Conservation (phyloP, 92 coral and sea anemone species). For the Hydrozoanthus gracilis region DNA sequence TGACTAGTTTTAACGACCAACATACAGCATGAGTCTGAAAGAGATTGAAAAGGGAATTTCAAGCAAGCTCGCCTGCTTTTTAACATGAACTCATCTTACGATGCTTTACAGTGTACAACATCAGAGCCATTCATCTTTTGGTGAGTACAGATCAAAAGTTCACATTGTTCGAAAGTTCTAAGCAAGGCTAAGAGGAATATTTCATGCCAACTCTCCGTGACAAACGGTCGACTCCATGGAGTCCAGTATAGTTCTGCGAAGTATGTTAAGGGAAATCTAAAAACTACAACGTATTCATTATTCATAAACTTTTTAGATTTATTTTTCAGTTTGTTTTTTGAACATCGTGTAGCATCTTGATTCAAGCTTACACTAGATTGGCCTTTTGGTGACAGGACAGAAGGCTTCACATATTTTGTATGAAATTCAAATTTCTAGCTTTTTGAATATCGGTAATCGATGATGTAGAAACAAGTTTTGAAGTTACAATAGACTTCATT, state of each 20-base stretch:
- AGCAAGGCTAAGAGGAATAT: background rate
- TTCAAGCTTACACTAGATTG: background rate
- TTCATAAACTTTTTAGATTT: conserved; percentile 3
- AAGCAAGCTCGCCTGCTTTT: background rate
- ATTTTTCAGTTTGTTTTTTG: background rate
- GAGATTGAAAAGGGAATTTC: background rate
- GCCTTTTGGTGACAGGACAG: background rate
- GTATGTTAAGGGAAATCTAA: background rate
- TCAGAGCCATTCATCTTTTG: conserved; percentile 27
- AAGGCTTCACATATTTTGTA: background rate
- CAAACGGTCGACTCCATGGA: background rate
- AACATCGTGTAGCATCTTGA: background rate
- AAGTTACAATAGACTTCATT: background rate
- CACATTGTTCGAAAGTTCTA: background rate
- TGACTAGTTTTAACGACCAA: conserved; percentile 27
- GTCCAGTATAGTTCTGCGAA: background rate
- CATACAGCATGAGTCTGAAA: background rate
- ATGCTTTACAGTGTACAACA: conserved; percentile 23
- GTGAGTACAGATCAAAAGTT: conserved; percentile 23
- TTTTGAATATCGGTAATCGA: background rate
- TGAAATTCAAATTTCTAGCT: conserved; percentile 23
- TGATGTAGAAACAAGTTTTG: conserved; percentile 24
- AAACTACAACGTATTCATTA: conserved; percentile 12
- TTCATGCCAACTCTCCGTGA: background rate
- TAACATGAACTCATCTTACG: conserved; percentile 9